Evolutionary conservation across 2,888 invertebrate genomes (phyloP).

Genomic region (Sarcophaga variegata): DNA sequence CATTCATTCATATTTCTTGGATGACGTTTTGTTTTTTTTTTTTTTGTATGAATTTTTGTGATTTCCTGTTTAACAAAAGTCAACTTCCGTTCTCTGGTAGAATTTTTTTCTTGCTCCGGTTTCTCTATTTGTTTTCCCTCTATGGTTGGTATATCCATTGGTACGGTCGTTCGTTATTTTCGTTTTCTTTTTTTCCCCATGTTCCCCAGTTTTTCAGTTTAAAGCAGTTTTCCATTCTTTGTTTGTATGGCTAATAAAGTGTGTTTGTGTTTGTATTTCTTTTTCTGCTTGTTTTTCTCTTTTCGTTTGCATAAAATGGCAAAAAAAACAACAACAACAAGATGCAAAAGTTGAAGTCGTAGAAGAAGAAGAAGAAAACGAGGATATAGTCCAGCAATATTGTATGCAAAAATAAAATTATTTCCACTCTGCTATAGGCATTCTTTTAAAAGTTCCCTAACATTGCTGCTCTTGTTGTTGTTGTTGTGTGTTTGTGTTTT

Average conservation of each 20-base stretch:
- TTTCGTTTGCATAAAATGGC: not conserved
- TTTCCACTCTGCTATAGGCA: not conserved
- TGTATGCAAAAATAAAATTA: slow-evolving; percentile 27
- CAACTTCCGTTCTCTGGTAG: slow-evolving; percentile 63
- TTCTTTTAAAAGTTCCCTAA: not conserved
- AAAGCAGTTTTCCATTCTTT: not conserved
- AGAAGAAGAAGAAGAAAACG: too few relatives aligned
- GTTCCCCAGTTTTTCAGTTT: not conserved
- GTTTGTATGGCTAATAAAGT: not conserved
- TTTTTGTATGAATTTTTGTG: slow-evolving; percentile 61
- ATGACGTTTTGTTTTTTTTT: slow-evolving; percentile 33
- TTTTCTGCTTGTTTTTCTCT: not conserved
- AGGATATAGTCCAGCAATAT: slow-evolving; percentile 16
- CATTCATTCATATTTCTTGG: not conserved
- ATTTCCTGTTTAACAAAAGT: slow-evolving; percentile 69
- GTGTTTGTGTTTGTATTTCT: not conserved
- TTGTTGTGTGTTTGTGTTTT: too few relatives aligned
- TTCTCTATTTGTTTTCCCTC: slow-evolving; percentile 17
- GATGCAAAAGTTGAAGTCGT: too few relatives aligned
- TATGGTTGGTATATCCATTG: not conserved
- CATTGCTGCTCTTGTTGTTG: not conserved
- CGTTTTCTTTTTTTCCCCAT: not conserved
- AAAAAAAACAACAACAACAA: not conserved
- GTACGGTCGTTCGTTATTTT: not conserved
- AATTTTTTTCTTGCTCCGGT: slow-evolving; percentile 11